These are phyloP conservation scores for Microctonus brassicae DNA, from an alignment of 2,888 invertebrate genomes.

Conservation along the genomic window DNA sequence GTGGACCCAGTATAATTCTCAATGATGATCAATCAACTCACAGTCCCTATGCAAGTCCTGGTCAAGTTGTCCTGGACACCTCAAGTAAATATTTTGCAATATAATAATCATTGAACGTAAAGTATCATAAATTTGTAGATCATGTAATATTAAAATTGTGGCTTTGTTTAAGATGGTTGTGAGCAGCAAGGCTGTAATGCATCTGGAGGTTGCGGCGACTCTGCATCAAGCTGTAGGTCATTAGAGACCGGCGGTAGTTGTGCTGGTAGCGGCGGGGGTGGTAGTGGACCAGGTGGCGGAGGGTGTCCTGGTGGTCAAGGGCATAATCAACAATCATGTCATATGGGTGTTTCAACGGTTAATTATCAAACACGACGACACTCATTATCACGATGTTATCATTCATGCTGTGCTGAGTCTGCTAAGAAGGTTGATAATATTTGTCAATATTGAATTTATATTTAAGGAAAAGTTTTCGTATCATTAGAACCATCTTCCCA, in stretches of 20 bases:
- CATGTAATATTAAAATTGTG: no score
- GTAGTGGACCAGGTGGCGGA: constrained; percentile 43
- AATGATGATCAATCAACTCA: constrained; percentile 59
- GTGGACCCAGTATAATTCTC: constrained; percentile 59
- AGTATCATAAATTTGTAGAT: no score
- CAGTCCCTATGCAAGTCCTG: constrained; percentile 53
- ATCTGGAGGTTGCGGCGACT: constrained; percentile 56
- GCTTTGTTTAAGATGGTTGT: constrained; percentile 52
- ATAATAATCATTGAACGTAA: no score
- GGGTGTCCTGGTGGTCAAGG: constrained; percentile 50
- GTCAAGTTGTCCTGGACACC: constrained; percentile 55
- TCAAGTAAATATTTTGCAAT: constrained; percentile 50
- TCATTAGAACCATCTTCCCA: no score
- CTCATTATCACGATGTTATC: constrained; percentile 73
- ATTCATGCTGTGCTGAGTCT: constrained; percentile 85
- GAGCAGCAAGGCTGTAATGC: constrained; percentile 60
- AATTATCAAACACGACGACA: constrained; percentile 55
- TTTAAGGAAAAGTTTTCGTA: neutral
- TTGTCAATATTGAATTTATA: no score
- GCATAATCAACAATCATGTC: constrained; percentile 56
- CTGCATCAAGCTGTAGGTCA: constrained; percentile 58
- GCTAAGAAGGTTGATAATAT: constrained; percentile 79
- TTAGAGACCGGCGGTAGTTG: constrained; percentile 53
- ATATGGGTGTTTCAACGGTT: constrained; percentile 51
- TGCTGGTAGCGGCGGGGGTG: constrained; percentile 44